Base-by-base conservation (phyloP, 2,797 vertebrate species). In the Sarcoramphus papa region DNA sequence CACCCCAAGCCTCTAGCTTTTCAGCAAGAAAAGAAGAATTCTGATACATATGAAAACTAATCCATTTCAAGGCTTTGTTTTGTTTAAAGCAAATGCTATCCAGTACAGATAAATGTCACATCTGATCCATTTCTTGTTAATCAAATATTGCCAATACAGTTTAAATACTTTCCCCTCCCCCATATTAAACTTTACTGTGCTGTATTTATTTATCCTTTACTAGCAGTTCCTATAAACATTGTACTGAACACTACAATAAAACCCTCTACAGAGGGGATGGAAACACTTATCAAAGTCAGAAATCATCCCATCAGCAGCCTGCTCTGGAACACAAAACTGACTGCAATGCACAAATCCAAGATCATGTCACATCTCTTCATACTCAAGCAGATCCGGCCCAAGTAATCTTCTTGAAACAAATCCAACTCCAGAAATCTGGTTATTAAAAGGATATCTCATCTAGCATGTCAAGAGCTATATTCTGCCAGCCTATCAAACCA, bases 21-120 rank as follows among this genome's bases (percentile, higher is more conserved):
- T 65, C 5, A 0, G 21, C 53, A 88, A 82, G 33, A 37, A 67
- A 74, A 87, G 35, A 85, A 70, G 35, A 85, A 70, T 90, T 67
- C 60, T 72, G 63, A 92, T 54, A 47, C 45, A 19, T n/a, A 19
- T 7, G 40, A 93, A 87, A 94, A 76, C 67, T 31, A 33, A 63
- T 45, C 54, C 54, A 48, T 62, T 88, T 74, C 75, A 86, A 84
- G 65, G 33, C n/a, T 94, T 83, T 94, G 50, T 68, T 95, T 91
- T 82, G 47, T 68, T 91, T 74, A 95, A 97, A 95, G 77, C 40
- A 92, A 97, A 95, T 88, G 81, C 92, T 73, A 31, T 40, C 76
- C 82, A 72, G 78, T 83, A 95, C 75, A 97, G 95, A 97, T 78
- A 97, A 96, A 96, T 92, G 83, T 76, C 94, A 97, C 57, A 86